Evolutionary conservation across 2,113 vertebrate genomes (phyloP).

Genomic region (Pluvialis apricaria): DNA sequence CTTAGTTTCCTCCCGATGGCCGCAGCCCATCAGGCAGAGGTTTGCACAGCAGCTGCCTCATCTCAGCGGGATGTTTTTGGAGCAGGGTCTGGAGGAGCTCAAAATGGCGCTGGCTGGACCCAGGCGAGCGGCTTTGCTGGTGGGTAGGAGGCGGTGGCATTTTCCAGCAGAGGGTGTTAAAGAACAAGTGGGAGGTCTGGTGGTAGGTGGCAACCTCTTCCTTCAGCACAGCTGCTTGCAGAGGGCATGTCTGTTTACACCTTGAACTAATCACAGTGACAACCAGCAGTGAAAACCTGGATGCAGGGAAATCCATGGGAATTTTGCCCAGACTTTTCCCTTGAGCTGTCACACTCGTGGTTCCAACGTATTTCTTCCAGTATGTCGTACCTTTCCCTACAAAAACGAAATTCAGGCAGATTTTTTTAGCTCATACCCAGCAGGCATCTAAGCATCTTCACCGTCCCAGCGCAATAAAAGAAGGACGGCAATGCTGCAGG

Average conservation of each 20-base stretch:
- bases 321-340: constrained; percentile 46
- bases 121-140: neutral
- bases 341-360: neutral
- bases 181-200: neutral
- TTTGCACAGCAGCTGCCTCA: neutral
- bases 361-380: neutral
- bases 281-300: constrained; percentile 30
- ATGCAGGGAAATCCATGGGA: neutral
- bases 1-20: neutral
- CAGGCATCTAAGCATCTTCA: neutral
- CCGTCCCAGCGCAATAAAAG: neutral
- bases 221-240: constrained; percentile 24
- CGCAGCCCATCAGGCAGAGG: neutral
- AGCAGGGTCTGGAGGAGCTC: neutral
- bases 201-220: constrained; percentile 26
- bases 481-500: neutral
- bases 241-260: constrained; percentile 39
- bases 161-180: neutral
- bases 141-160: neutral
- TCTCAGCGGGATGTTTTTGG: neutral
- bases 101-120: neutral
- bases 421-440: neutral
- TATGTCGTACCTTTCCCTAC: neutral
- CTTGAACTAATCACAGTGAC: constrained; percentile 53
- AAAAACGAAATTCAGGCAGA: neutral